phyloP scores from a whole-genome alignment of 2,888 invertebrate genomes.

The Spialia ferax region DNA sequence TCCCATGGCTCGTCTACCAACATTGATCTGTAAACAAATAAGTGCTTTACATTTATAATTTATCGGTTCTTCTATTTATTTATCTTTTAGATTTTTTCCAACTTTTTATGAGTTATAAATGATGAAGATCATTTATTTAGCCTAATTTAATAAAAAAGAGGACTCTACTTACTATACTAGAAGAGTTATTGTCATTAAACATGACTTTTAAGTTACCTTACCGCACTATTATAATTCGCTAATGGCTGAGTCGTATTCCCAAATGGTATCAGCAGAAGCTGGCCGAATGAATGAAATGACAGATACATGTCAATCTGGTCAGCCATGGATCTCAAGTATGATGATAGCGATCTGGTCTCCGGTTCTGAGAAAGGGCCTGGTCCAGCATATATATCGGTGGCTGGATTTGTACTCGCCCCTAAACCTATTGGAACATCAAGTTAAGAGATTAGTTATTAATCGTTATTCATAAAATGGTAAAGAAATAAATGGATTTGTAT shows the following conservation, averaged over 20 bases:
- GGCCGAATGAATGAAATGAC: slow-evolving; percentile 91
- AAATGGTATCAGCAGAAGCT: slow-evolving; percentile 90
- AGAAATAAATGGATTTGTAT: too few species aligned
- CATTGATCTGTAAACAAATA: slow-evolving; percentile 59
- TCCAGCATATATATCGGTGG: slow-evolving; percentile 89
- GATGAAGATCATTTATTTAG: too few species aligned
- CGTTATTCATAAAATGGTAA: too few species aligned
- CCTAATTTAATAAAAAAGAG: too few species aligned
- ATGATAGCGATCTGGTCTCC: slow-evolving; percentile 85
- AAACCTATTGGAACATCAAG: slow-evolving; percentile 57
- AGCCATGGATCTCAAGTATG: slow-evolving; percentile 82
- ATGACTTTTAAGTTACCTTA: slow-evolving; percentile 58
- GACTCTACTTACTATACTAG: too few species aligned
- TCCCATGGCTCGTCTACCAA: slow-evolving; percentile 80
- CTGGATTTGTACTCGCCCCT: slow-evolving; percentile 86
- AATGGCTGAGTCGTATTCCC: slow-evolving; percentile 87
- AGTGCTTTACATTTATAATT: too few species aligned
- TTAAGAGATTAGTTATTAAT: too few species aligned
- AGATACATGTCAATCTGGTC: slow-evolving; percentile 88
- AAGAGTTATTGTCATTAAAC: too few species aligned
- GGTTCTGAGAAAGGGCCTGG: slow-evolving; percentile 90
- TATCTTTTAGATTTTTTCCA: too few species aligned
- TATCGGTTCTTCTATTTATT: too few species aligned
- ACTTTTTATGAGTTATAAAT: too few species aligned
- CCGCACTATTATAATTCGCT: slow-evolving; percentile 87